phyloP scores from a whole-genome alignment of 1,140 invertebrate genomes.

The Odontomachus brunneus region DNA sequence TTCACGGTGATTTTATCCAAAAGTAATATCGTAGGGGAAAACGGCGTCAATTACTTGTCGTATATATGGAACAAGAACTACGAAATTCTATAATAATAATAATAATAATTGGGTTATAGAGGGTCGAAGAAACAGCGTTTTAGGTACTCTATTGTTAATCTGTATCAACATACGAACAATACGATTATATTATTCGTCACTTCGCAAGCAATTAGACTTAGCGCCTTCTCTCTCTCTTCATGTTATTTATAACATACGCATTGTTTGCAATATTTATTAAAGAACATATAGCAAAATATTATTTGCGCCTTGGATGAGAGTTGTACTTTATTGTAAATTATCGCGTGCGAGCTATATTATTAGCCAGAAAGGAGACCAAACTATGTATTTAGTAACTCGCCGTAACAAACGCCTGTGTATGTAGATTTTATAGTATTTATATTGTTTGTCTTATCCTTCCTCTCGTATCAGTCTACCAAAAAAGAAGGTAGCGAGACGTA shows the following conservation, averaged over 20 bases:
- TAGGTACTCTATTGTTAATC: slow-evolving; percentile 71
- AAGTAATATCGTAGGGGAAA: slow-evolving; percentile 9
- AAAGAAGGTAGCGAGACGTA: slow-evolving; percentile 22
- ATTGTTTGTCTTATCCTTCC: slow-evolving; percentile 58
- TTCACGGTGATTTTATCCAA: neutral
- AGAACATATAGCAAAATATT: slow-evolving; percentile 70
- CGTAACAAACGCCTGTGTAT: slow-evolving; percentile 41
- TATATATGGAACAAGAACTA: neutral
- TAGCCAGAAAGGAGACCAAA: slow-evolving; percentile 57
- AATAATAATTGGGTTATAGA: slow-evolving; percentile 47
- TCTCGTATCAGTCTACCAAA: slow-evolving; percentile 17
- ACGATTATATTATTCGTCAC: slow-evolving; percentile 72
- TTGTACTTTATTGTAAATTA: slow-evolving; percentile 77
- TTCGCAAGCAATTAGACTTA: slow-evolving; percentile 65
- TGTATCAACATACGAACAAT: slow-evolving; percentile 70
- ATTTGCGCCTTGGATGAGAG: slow-evolving; percentile 69
- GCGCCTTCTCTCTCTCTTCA: slow-evolving; percentile 60
- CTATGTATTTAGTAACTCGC: slow-evolving; percentile 65
- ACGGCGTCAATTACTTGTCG: neutral
- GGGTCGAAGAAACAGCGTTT: slow-evolving; percentile 60
- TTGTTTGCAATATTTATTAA: slow-evolving; percentile 82
- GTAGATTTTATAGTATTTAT: slow-evolving; percentile 74
- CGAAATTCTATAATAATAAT: slow-evolving; percentile 39
- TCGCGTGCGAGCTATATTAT: slow-evolving; percentile 54
- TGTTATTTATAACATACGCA: slow-evolving; percentile 81